phyloP scores from a whole-genome alignment of 1,140 invertebrate genomes.

The Zaprionus inermis region DNA sequence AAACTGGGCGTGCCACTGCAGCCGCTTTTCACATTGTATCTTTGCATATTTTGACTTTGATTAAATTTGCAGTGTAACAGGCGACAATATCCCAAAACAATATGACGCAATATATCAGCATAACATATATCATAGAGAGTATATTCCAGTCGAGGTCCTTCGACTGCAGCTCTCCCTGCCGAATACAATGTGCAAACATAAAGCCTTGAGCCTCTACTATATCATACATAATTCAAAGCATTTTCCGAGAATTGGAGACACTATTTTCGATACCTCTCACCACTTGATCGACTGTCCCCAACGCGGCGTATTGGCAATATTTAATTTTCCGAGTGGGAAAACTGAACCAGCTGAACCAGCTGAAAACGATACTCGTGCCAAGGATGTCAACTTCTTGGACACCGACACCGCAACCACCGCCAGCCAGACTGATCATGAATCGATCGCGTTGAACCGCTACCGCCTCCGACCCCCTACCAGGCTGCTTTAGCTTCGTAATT shows the following conservation, averaged over 20 bases:
- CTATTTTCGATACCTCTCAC: constrained; percentile 24
- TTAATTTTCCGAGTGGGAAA: constrained; percentile 49
- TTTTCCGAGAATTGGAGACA: constrained; percentile 40
- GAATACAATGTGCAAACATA: neutral
- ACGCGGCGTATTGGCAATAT: constrained; percentile 55
- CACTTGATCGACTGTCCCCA: constrained; percentile 37
- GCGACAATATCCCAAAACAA: neutral
- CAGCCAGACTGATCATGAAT: too few relatives aligned
- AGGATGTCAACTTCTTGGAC: constrained; percentile 78
- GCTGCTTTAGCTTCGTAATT: constrained; percentile 26
- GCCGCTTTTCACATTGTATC: constrained; percentile 22
- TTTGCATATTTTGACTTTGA: constrained; percentile 35
- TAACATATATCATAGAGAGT: neutral
- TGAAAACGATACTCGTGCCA: constrained; percentile 65
- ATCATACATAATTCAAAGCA: constrained; percentile 66
- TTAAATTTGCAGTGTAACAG: constrained; percentile 28
- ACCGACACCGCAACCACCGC: neutral
- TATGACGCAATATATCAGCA: neutral
- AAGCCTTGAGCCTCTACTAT: constrained; percentile 51
- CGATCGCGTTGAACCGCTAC: constrained; percentile 21
- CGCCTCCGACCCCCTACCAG: neutral
- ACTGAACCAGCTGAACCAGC: constrained; percentile 36
- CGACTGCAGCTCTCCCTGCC: neutral
- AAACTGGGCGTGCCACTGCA: constrained; percentile 20
- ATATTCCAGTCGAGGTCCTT: neutral